phyloP scores from a whole-genome alignment of 2,113 vertebrate genomes.

The Trichechus manatus region DNA sequence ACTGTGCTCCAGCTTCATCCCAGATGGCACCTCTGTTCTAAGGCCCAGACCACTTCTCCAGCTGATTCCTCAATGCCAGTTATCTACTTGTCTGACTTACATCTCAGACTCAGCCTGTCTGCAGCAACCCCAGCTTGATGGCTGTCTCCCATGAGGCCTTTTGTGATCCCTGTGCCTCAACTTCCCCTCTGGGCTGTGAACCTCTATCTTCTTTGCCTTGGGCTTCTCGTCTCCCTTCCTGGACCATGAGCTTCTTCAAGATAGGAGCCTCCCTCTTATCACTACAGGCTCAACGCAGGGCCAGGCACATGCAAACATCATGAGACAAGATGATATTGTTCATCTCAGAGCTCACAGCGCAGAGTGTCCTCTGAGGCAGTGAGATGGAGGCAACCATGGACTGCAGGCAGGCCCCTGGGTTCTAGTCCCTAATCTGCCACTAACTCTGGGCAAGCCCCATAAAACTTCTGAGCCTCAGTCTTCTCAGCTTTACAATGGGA shows the following conservation, averaged over 20 bases:
- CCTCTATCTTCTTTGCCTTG: not conserved
- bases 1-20: not conserved
- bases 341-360: not conserved
- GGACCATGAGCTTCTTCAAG: not conserved
- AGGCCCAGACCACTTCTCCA: not conserved
- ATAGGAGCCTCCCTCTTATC: not conserved
- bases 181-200: not conserved
- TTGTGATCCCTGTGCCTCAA: accelerated
- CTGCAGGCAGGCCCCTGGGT: not conserved
- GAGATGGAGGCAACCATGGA: too few relatives aligned
- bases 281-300: not conserved
- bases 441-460: not conserved
- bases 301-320: accelerated
- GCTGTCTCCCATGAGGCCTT: not conserved
- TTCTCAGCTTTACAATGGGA: not conserved
- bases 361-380: not conserved
- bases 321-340: too few relatives aligned
- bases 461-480: not conserved
- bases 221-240: not conserved
- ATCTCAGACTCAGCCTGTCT: not conserved
- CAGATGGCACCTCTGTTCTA: not conserved
- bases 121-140: not conserved
- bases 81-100: not conserved
- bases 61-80: not conserved
- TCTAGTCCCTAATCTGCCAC: not conserved